Base-by-base conservation (phyloP, 1,140 invertebrate species). In the Neelides sp. region DNA sequence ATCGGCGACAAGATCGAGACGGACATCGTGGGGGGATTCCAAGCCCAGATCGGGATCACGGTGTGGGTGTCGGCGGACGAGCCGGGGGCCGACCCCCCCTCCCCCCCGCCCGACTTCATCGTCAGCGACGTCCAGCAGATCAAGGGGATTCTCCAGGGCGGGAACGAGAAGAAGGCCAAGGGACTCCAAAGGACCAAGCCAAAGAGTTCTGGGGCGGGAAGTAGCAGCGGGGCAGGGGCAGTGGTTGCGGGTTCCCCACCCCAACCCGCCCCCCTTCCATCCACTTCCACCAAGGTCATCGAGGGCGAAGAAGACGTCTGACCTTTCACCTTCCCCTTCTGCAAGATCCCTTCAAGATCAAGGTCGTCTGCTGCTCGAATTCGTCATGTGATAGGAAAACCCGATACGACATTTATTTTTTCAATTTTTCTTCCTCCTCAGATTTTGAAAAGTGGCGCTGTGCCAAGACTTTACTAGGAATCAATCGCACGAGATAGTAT, bases 1-100 rank as follows among this genome's bases (percentile, higher is more conserved):
- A 78, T 89, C 58, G 85, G 85, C 8, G 85, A 88, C 63, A 85
- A 84, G 64, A 64, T 88, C 51, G 82, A 87, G 65, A 86, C 84
- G 8, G 85, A 88, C 67, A 88, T 89, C 54, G 71, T 57, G n/a
- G 85, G 85, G 39, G 84, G 82, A 24, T 78, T 78, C 56, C 68
- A 81, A 66, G 82, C 83, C 20, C 75, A 79, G 54, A 64, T 88
- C 37, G 78, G 75, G 4, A 78, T 77, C 8, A 87, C 83, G 0
- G 78, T 88, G 12, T 87, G 85, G 83, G 74, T 85, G 52, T 80
- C 81, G 15, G 17, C 48, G n/a, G 50, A 53, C 19, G 52, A 48
- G 26, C 50, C 43, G 4, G 49, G 50, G 17, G 36, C 44, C 8
- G 50, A 52, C n/a, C 47, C 49, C 1, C 47, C 50, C 4, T 48